A percentile compares a stretch with the other conserved stretches of the same genome.
Conservation (phyloP, 2,888 invertebrate genomes). For the Sinodicranocentrus sp. region DNA sequence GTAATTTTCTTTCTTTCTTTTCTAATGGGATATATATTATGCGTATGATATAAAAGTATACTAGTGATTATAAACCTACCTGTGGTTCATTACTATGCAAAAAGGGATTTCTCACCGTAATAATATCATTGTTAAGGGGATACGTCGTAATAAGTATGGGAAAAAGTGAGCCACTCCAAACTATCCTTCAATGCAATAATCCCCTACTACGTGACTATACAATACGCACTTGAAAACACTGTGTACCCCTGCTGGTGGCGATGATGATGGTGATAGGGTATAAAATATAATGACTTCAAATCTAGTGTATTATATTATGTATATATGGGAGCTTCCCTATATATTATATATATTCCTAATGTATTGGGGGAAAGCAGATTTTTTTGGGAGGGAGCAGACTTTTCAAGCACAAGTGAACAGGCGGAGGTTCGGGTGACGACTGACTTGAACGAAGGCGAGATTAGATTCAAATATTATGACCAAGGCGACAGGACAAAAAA, state of each 20-base stretch:
- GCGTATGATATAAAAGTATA: too few relatives aligned
- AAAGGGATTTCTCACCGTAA: slow-evolving; percentile 6
- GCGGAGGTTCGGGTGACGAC: slow-evolving; percentile 70
- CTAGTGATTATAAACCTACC: too few relatives aligned
- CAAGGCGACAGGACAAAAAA: slow-evolving; percentile 57
- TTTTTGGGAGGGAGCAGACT: slow-evolving; percentile 12
- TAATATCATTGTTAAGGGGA: too few relatives aligned
- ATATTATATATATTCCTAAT: too few relatives aligned
- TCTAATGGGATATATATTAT: too few relatives aligned
- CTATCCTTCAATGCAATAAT: too few relatives aligned
- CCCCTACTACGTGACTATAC: too few relatives aligned
- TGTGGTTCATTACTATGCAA: slow-evolving; percentile 33
- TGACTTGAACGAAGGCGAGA: slow-evolving; percentile 64
- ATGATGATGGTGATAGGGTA: slow-evolving; percentile 4
- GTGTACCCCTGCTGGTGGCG: too few relatives aligned
- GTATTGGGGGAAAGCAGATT: slow-evolving; percentile 29
- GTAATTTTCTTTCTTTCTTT: neutral
- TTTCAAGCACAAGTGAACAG: slow-evolving; percentile 66
- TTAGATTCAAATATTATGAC: slow-evolving; percentile 69
- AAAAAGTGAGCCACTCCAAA: too few relatives aligned
- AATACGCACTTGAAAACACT: too few relatives aligned
- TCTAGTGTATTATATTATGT: neutral
- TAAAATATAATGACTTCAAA: neutral
- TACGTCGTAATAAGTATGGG: too few relatives aligned
- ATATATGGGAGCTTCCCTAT: neutral